These are phyloP conservation scores for Agrilus cyanescens DNA, from an alignment of 2,888 invertebrate genomes.

Conservation along the genomic window DNA sequence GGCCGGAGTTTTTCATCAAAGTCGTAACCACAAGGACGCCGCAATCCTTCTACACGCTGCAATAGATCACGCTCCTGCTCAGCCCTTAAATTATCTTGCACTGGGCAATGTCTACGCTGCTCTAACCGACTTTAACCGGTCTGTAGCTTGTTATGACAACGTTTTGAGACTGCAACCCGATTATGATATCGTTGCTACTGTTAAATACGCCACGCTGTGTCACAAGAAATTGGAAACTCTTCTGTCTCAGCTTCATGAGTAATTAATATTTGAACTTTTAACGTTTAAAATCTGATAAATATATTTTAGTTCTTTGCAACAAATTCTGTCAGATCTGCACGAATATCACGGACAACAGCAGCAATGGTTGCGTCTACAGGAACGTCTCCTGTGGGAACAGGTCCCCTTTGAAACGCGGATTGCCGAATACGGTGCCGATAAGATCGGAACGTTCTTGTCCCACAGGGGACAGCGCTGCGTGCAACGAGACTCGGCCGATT, in stretches of 20 bases:
- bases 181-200: constrained; percentile 47
- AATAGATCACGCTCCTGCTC: constrained; percentile 54
- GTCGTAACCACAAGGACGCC: constrained; percentile 54
- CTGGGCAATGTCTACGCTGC: constrained; percentile 64
- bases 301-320: constrained; percentile 44
- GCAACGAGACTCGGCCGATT: constrained; percentile 29
- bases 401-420: constrained; percentile 36
- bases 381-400: constrained; percentile 43
- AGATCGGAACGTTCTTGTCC: constrained; percentile 23
- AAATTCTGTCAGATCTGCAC: constrained; percentile 48
- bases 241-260: constrained; percentile 54
- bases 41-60: constrained; percentile 60
- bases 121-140: constrained; percentile 57
- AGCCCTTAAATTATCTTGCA: constrained; percentile 51
- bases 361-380: constrained; percentile 46
- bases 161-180: constrained; percentile 51
- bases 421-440: constrained; percentile 28
- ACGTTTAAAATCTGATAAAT: not conserved
- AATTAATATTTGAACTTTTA: constrained; percentile 26
- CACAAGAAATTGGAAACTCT: constrained; percentile 51
- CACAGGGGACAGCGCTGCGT: constrained; percentile 33
- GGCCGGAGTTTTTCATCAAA: constrained; percentile 60
- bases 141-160: constrained; percentile 53
- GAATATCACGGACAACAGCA: constrained; percentile 52
- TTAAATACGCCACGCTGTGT: constrained; percentile 55